Evolutionary conservation across 2,888 invertebrate genomes (phyloP), one percentile per base, ranked within the genome.

Genomic region (Meteorus cinctellus): DNA sequence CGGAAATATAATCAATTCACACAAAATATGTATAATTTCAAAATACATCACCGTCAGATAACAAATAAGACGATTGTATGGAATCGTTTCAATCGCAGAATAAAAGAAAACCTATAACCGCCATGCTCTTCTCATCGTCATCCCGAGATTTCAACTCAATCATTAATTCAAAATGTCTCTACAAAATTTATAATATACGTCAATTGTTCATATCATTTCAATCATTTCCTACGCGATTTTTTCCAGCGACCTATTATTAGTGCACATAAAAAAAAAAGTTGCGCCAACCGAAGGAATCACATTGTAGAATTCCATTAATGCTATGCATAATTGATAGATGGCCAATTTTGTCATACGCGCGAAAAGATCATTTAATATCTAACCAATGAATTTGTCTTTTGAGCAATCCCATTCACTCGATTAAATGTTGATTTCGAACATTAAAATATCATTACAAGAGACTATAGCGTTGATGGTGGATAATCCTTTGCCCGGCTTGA

Each of bases 101-200:
- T 24, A 24, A 24, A 24, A 24, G 24, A 24, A 24, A 24, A 24
- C 24, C 24, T 1, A 24, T 24, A 24, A 24, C 24, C 24, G 2
- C 8, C 34, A 34, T 34, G 4, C 34, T 34, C 5, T 34, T 8
- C 12, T 51, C 0, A 51, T 51, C n/a, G n/a, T 45, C 71, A 71
- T 27, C 66, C 34, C 66, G 36, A 59, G 6, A 55, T 14, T 55
- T 66, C 45, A 36, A 65, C 71, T 51, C 70, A 59, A 71, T 75
- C 66, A 71, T 69, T 29, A 62, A n/a, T 74, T 70, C 55, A 62
- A 66, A 75, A 60, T 59, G 51, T 66, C 34, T 66, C 59, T 70
- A 70, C 75, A 75, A 75, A 71, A 75, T 70, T 70, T 59, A 60
- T 63, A 71, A 29, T 75, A 45, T 45, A 70, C 75, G 55, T 59